Evolutionary conservation across 2,888 invertebrate genomes (phyloP), one percentile per base, ranked within the genome.

Genomic region (Ophioninae sp.): DNA sequence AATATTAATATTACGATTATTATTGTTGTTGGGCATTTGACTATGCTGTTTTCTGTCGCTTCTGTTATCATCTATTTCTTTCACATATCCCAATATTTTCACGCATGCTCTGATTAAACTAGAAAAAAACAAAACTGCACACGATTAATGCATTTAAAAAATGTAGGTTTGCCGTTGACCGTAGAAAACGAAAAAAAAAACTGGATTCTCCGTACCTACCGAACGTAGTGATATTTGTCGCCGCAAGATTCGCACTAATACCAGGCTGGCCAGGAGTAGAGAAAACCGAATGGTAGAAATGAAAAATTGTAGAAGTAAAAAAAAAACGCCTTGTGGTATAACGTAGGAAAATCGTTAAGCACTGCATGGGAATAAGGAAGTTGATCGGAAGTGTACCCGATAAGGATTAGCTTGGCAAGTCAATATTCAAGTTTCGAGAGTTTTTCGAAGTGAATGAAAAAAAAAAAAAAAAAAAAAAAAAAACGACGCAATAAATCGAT

Each of bases 1-100:
- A 30, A 30, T 30, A 30, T 30, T 30, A 30, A 30, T 3, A 30
- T 30, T 30, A 30, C 30, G 30, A 7, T 73, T 62, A 17, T 41
- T 72, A 39, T 39, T 41, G 21, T 39, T 61, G 21, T 59, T 6
- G n/a, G 2, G 20, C 10, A 37, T 65, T 56, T 65, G 50, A 65
- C 64, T 56, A 74, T 7, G 37, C 13, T 56, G 56, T 56, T 64
- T 56, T 64, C 37, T 65, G 65, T 56, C 74, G 65, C 64, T 64
- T 65, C 21, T 2, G 21, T 23, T 65, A 20, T 20, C 17, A 21
- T 37, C 23, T 44, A 44, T 61, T 72, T 72, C 39, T 20, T 21
- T 61, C 61, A 41, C 61, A 39, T 39, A 76, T 57, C 23, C 20
- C 56, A 67, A 64, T 13, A 20, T 57, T 59, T 30, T 23, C 39